phyloP scores from a whole-genome alignment of 2,888 invertebrate species.

The Aplocera efformata region DNA sequence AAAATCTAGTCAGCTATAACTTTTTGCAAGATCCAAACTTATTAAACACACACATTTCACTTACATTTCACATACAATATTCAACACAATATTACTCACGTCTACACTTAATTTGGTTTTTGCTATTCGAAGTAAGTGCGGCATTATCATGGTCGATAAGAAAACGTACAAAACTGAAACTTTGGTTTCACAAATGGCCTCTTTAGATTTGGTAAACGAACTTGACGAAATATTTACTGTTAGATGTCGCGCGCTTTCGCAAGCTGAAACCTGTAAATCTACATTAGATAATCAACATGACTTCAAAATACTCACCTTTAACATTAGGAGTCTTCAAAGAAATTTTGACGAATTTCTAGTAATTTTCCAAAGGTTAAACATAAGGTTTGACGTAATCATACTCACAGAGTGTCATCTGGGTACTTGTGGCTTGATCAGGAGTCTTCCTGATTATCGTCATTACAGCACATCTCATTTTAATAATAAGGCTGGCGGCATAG shows the following conservation, averaged over 20 bases:
- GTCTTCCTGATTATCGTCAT: not conserved
- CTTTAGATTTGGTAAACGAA: not conserved
- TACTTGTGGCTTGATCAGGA: not conserved
- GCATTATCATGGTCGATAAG: no score
- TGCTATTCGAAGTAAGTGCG: no score
- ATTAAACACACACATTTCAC: no score
- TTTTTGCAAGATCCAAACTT: no score
- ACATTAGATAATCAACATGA: not conserved
- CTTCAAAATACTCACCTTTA: not conserved
- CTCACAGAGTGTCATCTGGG: constrained; percentile 2
- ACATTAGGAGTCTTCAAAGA: not conserved
- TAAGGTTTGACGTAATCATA: not conserved
- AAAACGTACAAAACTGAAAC: no score
- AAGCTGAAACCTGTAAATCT: not conserved
- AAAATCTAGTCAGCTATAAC: no score
- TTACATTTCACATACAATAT: no score
- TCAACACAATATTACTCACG: no score
- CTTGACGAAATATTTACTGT: constrained; percentile 1
- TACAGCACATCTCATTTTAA: not conserved
- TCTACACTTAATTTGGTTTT: no score
- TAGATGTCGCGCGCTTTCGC: not conserved
- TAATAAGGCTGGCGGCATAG: not conserved
- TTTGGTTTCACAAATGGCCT: not conserved
- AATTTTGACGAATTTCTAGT: not conserved
- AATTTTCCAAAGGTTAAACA: not conserved